Base-by-base conservation (phyloP, 1,140 invertebrate genomes). In the Drosophila kanapiae region DNA sequence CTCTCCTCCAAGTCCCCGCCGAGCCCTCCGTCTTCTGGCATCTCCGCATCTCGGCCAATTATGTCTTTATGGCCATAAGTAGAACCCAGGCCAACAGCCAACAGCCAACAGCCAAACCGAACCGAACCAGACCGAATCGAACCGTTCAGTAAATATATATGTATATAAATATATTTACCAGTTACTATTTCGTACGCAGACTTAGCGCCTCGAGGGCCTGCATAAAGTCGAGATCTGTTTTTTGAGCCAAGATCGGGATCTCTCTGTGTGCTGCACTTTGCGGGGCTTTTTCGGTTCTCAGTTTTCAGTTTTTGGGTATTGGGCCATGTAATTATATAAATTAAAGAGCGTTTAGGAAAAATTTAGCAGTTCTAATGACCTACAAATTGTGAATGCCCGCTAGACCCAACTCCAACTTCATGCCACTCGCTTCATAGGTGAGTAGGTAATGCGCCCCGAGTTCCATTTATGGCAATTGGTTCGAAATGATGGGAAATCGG, bases 341-440 rank as follows among this genome's bases (percentile, higher is more conserved):
- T 87, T 80, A 75, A 84, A 78, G 37, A 74, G 58, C 72, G 64
- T 88, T 87, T 87, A 80, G 68, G 3, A 10, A 74, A 67, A 87
- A 80, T 43, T 78, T 61, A 80, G 69, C 60, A 71, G 82, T 76
- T 85, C 82, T 86, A 85, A 85, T 85, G 82, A 86, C 82, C 82
- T 67, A 80, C 58, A 85, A 85, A 85, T 82, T 47, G 62, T 58
- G 45, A 63, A 74, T 65, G 62, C 65, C 74, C 51, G 42, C 49
- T 8, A 47, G 48, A 54, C 45, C 4, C 40, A 6, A 2, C 33
- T 9, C 4, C 40, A 7, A 9, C 33, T 9, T 33, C 37, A 37
- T 8, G 6, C 45, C 33, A 33, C 29, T 35, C 29, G 18, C 23
- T 6, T 6, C 31, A 45, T n/a, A 45, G 57, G 23, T 72, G 35